Conservation (phyloP, 2,888 invertebrate species). For the Andrena marginata region DNA sequence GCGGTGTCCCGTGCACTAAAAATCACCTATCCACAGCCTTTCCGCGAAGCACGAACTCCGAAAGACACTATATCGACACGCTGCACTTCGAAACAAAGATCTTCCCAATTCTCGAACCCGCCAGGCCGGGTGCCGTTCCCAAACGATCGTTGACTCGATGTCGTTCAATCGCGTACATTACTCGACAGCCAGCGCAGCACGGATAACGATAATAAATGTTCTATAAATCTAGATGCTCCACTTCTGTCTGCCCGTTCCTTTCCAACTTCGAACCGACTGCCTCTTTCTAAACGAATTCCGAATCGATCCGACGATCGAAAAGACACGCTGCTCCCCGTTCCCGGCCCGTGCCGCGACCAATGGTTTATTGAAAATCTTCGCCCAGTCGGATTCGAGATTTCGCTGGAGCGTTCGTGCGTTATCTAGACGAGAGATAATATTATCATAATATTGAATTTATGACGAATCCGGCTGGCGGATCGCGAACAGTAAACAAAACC, state of each 20-base stretch:
- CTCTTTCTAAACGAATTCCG: conserved; percentile 23
- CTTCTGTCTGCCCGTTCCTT: conserved; percentile 40
- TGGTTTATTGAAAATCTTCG: conserved; percentile 33
- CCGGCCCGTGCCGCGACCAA: background rate
- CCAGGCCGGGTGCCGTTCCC: background rate
- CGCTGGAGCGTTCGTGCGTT: conserved; percentile 26
- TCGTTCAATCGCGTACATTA: conserved; percentile 47
- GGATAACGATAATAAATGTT: conserved; percentile 53
- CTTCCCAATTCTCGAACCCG: background rate
- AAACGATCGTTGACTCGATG: conserved; percentile 36
- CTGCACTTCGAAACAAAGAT: conserved; percentile 27
- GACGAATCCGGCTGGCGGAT: conserved; percentile 19
- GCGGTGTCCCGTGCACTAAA: conserved; percentile 13
- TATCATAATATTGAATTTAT: conserved; percentile 44
- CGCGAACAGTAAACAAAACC: conserved; percentile 24
- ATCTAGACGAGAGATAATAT: conserved; percentile 45
- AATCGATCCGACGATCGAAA: conserved; percentile 10
- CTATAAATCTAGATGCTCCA: conserved; percentile 59
- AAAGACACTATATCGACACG: background rate
- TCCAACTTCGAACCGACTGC: conserved; percentile 13
- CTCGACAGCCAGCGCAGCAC: conserved; percentile 34
- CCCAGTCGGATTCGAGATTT: conserved; percentile 19
- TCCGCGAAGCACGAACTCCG: background rate
- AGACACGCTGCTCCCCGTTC: conserved; percentile 3
- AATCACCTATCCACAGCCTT: conserved; percentile 15